These are phyloP conservation scores for Chrysomallon squamiferum DNA, from an alignment of 1,140 invertebrate species.

Conservation along the genomic window DNA sequence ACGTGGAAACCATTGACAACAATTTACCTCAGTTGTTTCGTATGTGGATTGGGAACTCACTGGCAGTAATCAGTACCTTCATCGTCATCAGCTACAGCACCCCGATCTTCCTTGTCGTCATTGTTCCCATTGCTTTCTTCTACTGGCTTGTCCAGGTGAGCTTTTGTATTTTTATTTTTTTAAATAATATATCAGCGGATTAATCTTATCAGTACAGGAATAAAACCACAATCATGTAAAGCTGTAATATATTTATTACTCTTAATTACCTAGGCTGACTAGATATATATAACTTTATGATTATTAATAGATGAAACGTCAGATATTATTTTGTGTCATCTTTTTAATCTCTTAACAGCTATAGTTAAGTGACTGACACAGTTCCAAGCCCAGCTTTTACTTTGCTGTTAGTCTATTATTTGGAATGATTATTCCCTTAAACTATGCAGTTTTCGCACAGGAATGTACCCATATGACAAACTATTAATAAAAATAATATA, in stretches of 20 bases:
- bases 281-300: not conserved
- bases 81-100: constrained; percentile 77
- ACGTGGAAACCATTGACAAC: constrained; percentile 60
- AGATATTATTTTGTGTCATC: not conserved
- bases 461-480: no score
- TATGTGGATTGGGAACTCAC: constrained; percentile 41
- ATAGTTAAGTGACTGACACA: no score
- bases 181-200: no score
- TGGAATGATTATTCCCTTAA: no score
- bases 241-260: not conserved
- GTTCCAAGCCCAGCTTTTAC: no score
- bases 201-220: not conserved
- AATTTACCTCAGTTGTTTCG: constrained; percentile 64
- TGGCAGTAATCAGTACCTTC: constrained; percentile 78
- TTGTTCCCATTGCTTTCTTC: constrained; percentile 13
- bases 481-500: no score
- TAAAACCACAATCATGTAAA: not conserved
- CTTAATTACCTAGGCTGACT: not conserved
- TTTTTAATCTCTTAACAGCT: no score
- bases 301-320: not conserved
- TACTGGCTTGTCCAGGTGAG: not conserved
- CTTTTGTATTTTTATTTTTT: not conserved
- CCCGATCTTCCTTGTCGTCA: constrained; percentile 64
- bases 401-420: no score
- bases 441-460: no score